Evolutionary conservation across 2,797 vertebrate genomes (phyloP).

Genomic region (Podarcis siculus): DNA sequence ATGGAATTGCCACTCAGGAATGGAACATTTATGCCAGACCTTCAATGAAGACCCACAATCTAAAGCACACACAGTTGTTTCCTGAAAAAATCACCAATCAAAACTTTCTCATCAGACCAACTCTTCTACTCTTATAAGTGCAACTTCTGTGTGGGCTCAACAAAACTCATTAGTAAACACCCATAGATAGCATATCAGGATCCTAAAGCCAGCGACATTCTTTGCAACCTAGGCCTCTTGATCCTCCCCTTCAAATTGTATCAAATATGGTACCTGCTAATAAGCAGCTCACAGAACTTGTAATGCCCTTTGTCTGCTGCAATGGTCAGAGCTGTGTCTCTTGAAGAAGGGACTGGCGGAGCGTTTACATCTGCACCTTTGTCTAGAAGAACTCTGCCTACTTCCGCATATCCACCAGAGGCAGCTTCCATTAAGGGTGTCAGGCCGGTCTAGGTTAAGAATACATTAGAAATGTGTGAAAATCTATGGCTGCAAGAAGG

Average conservation of each 20-base stretch:
- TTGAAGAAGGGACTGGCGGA: conserved; percentile 84
- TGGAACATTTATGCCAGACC: neutral
- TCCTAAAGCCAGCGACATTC: neutral
- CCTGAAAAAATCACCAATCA: neutral
- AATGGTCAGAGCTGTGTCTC: conserved; percentile 86
- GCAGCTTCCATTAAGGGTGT: conserved; percentile 86
- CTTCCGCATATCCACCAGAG: conserved; percentile 84
- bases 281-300: conserved; percentile 86
- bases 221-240: neutral
- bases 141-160: neutral
- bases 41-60: neutral
- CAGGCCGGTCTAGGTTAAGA: conserved; percentile 78
- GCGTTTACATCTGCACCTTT: conserved; percentile 86
- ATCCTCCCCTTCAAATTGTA: too few relatives aligned
- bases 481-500: neutral
- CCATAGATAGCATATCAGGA: neutral
- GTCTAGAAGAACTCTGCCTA: conserved; percentile 84
- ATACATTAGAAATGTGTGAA: neutral
- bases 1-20: neutral
- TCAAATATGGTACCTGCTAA: conserved; percentile 78
- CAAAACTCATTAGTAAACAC: neutral
- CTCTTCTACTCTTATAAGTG: neutral
- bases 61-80: neutral
- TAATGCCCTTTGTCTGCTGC: conserved; percentile 87
- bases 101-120: neutral